These are phyloP conservation scores for Xylophagus ater DNA, from an alignment of 2,888 invertebrate genomes.

Conservation along the genomic window DNA sequence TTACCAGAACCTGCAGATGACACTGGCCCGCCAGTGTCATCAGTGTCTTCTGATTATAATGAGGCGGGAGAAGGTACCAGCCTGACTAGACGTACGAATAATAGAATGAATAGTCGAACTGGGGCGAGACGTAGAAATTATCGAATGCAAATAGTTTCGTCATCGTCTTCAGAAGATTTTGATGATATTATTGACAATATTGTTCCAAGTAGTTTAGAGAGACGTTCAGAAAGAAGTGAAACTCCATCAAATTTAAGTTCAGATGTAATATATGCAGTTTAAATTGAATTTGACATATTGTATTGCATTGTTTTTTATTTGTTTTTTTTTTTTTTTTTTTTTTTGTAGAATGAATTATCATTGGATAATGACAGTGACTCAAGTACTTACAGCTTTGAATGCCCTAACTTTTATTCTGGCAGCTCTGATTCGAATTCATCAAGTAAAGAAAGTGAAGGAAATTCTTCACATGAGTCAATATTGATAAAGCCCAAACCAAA, in stretches of 20 bases:
- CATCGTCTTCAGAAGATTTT: constrained; percentile 17
- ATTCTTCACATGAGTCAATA: constrained; percentile 12
- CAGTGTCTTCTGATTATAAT: no score
- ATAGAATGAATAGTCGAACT: constrained; percentile 9
- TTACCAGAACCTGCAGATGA: constrained; percentile 1
- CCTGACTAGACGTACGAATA: no score
- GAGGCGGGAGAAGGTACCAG: no score
- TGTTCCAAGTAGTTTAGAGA: not conserved
- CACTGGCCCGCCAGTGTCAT: constrained; percentile 2
- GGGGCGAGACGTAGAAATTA: constrained; percentile 16
- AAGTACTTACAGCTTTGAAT: constrained; percentile 6
- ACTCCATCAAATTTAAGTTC: not conserved
- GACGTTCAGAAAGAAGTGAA: not conserved
- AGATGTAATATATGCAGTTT: not conserved
- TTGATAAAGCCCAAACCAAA: constrained; percentile 21
- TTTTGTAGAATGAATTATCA: not conserved
- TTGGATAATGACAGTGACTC: constrained; percentile 9
- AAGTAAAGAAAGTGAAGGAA: not conserved
- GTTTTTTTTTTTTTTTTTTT: not conserved
- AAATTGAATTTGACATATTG: not conserved
- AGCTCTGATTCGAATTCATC: constrained; percentile 7
- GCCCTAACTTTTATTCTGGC: constrained; percentile 4
- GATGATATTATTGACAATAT: constrained; percentile 5
- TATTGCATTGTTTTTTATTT: not conserved
- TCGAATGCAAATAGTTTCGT: constrained; percentile 15